A percentile compares a stretch with the other conserved stretches of the same genome.
phyloP scores from a whole-genome alignment of 64 coral and sea anemone species.

The Astreopora myriophthalma region DNA sequence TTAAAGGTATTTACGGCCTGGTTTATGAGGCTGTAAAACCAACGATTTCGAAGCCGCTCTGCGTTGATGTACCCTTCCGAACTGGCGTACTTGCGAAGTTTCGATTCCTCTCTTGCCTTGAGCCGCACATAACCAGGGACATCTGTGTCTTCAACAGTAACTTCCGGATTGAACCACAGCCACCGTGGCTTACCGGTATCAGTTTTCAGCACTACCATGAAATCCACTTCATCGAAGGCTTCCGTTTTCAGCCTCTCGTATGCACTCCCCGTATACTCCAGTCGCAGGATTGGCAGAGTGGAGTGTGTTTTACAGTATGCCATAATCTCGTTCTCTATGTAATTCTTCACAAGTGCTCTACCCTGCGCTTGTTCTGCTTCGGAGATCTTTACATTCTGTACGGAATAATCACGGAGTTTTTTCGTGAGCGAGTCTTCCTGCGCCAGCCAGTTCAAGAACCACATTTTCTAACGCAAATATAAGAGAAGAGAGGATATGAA shows the following conservation, averaged over 20 bases:
- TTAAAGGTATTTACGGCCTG: slow-evolving; percentile 8
- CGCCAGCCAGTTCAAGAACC: background rate
- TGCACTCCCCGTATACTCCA: slow-evolving; percentile 51
- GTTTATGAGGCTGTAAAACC: slow-evolving; percentile 15
- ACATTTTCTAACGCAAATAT: background rate
- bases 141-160: background rate
- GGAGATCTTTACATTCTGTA: slow-evolving; percentile 25
- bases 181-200: background rate
- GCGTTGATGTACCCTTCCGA: background rate
- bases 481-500: too few relatives aligned
- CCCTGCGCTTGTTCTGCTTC: background rate
- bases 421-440: background rate
- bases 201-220: slow-evolving; percentile 50
- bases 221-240: slow-evolving; percentile 53
- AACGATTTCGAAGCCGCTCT: slow-evolving; percentile 12
- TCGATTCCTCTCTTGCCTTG: background rate
- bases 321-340: background rate
- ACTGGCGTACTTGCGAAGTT: background rate
- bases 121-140: slow-evolving; percentile 54
- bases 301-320: background rate
- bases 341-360: background rate
- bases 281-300: slow-evolving; percentile 6
- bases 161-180: background rate
- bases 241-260: slow-evolving; percentile 65
- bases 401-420: slow-evolving; percentile 29